Conservation (phyloP, 1,140 invertebrate genomes). For the Bilobella aurantiaca region DNA sequence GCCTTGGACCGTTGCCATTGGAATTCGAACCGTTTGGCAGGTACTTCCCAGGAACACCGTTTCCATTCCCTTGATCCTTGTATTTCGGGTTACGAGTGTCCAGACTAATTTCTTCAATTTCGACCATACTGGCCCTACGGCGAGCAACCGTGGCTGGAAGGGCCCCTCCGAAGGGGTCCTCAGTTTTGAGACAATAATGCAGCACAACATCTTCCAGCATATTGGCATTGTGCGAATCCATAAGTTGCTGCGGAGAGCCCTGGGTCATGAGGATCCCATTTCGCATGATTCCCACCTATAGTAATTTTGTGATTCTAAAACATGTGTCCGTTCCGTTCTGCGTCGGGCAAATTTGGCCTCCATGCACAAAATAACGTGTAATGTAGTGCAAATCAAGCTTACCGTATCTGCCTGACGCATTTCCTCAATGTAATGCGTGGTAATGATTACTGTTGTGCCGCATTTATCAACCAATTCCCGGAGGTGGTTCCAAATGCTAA, state of each 20-base stretch:
- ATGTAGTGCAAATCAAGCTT: no score
- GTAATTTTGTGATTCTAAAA: conserved; percentile 50
- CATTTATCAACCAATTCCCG: conserved; percentile 14
- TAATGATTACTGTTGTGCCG: conserved; percentile 25
- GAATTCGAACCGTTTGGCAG: neutral
- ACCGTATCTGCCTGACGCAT: conserved; percentile 25
- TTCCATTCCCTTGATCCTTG: no score
- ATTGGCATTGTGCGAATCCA: conserved; percentile 67
- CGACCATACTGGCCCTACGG: neutral
- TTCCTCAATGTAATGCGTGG: conserved; percentile 31
- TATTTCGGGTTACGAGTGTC: no score
- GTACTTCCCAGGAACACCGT: no score
- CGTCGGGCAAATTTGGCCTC: conserved; percentile 59
- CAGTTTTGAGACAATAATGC: conserved; percentile 62
- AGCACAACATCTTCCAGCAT: conserved; percentile 87
- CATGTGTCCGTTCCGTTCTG: conserved; percentile 77
- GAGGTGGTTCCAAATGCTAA: conserved; percentile 29
- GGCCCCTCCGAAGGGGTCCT: neutral
- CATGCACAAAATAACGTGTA: no score
- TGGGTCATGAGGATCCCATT: conserved; percentile 79
- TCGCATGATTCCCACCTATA: conserved; percentile 90
- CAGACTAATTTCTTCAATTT: neutral
- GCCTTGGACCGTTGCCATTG: neutral
- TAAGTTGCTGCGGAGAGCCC: conserved; percentile 70
- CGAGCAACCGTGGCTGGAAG: neutral